phyloP scores from a whole-genome alignment of 2,888 invertebrate species.

The Sarcophaga subvicina region DNA sequence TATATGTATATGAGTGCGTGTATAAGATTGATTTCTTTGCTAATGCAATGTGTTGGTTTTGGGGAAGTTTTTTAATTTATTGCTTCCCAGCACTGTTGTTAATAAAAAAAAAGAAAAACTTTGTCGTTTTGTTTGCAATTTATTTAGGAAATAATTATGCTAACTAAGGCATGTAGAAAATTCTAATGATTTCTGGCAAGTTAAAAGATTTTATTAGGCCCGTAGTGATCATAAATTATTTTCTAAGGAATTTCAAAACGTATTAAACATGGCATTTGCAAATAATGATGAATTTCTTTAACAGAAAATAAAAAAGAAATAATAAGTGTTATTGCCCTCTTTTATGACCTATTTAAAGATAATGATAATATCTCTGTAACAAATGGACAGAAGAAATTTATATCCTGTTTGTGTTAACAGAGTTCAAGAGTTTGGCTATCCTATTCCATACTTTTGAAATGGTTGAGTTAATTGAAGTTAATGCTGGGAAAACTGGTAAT shows the following conservation, averaged over 20 bases:
- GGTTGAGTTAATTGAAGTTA: too few relatives aligned
- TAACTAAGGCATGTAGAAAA: constrained; percentile 49
- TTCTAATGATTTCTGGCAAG: constrained; percentile 51
- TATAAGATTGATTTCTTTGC: constrained; percentile 9
- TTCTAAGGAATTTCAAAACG: not conserved
- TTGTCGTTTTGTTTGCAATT: constrained; percentile 2
- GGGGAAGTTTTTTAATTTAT: constrained; percentile 7
- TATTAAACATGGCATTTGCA: not conserved
- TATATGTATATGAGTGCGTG: not conserved
- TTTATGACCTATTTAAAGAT: constrained; percentile 29
- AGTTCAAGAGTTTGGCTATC: not conserved
- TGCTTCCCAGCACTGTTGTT: constrained; percentile 1
- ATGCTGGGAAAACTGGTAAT: too few relatives aligned
- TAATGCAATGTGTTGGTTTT: not conserved
- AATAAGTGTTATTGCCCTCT: constrained; percentile 1
- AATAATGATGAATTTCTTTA: not conserved
- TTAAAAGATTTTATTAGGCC: constrained; percentile 34
- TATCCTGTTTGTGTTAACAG: constrained; percentile 2
- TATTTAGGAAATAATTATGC: constrained; percentile 45
- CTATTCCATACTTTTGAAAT: too few relatives aligned
- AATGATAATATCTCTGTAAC: not conserved
- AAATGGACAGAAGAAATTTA: not conserved
- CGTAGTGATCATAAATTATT: constrained; percentile 41
- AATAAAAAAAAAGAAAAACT: not conserved
- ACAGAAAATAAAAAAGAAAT: constrained; percentile 5